These are phyloP conservation scores for Luidia sarsii DNA, from an alignment of 53 echinoderm and acorn worm genomes.

Conservation along the genomic window DNA sequence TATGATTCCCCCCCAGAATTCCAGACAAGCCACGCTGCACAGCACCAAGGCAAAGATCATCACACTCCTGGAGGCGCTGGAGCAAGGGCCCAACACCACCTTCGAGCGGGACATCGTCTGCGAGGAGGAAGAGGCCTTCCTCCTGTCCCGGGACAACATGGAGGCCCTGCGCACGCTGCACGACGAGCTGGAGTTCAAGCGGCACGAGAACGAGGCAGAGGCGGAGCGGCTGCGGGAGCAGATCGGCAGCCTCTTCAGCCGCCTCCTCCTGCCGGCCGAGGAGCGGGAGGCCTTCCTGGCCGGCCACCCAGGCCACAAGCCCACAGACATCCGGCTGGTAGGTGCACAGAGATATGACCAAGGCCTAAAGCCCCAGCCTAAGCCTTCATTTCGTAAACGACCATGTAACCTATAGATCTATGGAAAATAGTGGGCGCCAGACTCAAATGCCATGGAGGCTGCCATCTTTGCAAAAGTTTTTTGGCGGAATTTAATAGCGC, in stretches of 20 bases:
- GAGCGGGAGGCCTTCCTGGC: slow-evolving; percentile 57
- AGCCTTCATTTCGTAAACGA: too few species aligned
- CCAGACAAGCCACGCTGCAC: slow-evolving; percentile 64
- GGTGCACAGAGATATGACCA: too few species aligned
- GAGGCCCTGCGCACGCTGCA: slow-evolving; percentile 80
- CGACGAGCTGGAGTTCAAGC: slow-evolving; percentile 85
- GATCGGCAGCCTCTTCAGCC: slow-evolving; percentile 78
- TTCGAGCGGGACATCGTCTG: slow-evolving; percentile 96
- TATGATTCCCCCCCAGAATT: slow-evolving; percentile 56
- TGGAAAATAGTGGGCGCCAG: too few species aligned
- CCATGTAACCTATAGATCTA: too few species aligned
- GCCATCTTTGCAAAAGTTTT: too few species aligned
- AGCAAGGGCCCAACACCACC: slow-evolving; percentile 95
- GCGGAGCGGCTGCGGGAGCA: slow-evolving; percentile 75
- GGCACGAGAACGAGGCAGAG: slow-evolving; percentile 65
- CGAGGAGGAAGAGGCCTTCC: slow-evolving; percentile 92
- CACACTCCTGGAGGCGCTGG: slow-evolving; percentile 69
- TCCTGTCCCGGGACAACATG: slow-evolving; percentile 91
- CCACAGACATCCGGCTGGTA: slow-evolving; percentile 69
- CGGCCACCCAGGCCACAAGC: slow-evolving; percentile 70
- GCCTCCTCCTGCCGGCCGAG: slow-evolving; percentile 66
- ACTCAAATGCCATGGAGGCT: too few species aligned
- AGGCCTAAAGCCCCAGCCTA: too few species aligned
- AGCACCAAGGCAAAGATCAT: slow-evolving; percentile 78
- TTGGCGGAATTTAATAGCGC: too few species aligned